phyloP scores from a whole-genome alignment of 2,113 vertebrate species.

The Oreotragus oreotragus region DNA sequence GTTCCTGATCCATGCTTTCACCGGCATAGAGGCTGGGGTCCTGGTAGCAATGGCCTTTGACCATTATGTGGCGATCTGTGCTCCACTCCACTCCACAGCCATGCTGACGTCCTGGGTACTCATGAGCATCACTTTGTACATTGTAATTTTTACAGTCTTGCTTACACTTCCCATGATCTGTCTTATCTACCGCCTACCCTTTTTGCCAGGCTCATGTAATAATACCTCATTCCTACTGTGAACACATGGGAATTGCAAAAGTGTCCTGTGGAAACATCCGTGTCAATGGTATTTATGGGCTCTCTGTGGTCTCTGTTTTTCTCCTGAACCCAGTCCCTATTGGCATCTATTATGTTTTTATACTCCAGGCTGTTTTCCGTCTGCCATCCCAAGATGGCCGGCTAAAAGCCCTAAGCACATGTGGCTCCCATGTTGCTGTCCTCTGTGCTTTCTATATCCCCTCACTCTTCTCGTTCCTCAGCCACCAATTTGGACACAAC shows the following conservation, averaged over 20 bases:
- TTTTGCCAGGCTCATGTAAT: slow-evolving; percentile 17
- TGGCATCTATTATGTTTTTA: not conserved
- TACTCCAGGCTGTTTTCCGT: slow-evolving; percentile 1
- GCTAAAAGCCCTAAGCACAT: slow-evolving; percentile 56
- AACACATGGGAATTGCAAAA: slow-evolving; percentile 61
- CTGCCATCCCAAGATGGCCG: slow-evolving; percentile 20
- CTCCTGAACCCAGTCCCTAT: slow-evolving; percentile 8
- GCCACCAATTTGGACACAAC: slow-evolving; percentile 1
- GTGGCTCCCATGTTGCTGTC: slow-evolving; percentile 45
- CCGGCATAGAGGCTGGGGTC: slow-evolving; percentile 55
- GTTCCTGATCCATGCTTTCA: slow-evolving; percentile 60
- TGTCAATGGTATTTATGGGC: slow-evolving; percentile 29
- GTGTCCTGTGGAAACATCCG: slow-evolving; percentile 39
- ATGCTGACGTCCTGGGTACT: slow-evolving; percentile 14
- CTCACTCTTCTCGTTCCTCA: slow-evolving; percentile 48
- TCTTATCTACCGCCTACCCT: slow-evolving; percentile 46
- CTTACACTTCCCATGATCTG: not conserved
- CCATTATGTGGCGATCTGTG: slow-evolving; percentile 49
- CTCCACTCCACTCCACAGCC: slow-evolving; percentile 43
- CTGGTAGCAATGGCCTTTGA: slow-evolving; percentile 66
- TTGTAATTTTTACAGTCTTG: not conserved
- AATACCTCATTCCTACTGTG: slow-evolving; percentile 56
- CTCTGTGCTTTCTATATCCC: slow-evolving; percentile 55
- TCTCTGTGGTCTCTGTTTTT: slow-evolving; percentile 21
- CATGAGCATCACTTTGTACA: not conserved